Evolutionary conservation across 30 jellyfish, hydroid and myxozoan species (phyloP), one percentile per base, ranked within the genome.

Genomic region (Chrysaora quinquecirrha): DNA sequence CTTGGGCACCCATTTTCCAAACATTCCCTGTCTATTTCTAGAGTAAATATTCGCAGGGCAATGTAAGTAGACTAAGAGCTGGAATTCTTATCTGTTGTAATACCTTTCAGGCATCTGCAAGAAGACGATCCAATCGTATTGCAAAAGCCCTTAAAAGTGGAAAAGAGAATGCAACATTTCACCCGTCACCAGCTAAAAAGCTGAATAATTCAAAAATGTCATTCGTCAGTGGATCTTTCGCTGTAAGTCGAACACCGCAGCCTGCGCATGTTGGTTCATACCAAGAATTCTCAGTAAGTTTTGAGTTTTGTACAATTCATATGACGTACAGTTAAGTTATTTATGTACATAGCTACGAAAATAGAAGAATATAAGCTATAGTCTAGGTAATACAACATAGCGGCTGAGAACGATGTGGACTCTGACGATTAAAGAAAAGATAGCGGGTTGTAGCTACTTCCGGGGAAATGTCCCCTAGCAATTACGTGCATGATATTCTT

Each of bases 231-330:
- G 92, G 85, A 3, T 82, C 92, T 0, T 43, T 68, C 30, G 80
- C 73, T 9, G 56, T 49, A 30, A 69, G 54, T 19, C 80, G 73
- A 34, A 82, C 73, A 34, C 79, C 85, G 0, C 92, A 68, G 35
- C 85, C 92, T 22, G 85, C 79, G 28, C 38, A 82, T 28, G 46
- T 82, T 54, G 92, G 92, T 2, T 82, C 92, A 23, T 82, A 82
- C 73, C 92, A 82, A 0, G 92, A 82, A 58, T 82, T 82, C 73
- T 68, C 92, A 82, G 92, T 82, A 82, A 56, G 70, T 3, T 21
- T 12, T 10, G 2, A n/a, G n/a, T n/a, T n/a, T n/a, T n/a, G n/a
- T n/a, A n/a, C n/a, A n/a, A n/a, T n/a, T n/a, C n/a, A n/a, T n/a
- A n/a, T n/a, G n/a, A n/a, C n/a, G n/a, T 24, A 14, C 68, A 12